Base-by-base conservation (phyloP, 2,888 invertebrate genomes). In the Pyrocoelia pectoralis region DNA sequence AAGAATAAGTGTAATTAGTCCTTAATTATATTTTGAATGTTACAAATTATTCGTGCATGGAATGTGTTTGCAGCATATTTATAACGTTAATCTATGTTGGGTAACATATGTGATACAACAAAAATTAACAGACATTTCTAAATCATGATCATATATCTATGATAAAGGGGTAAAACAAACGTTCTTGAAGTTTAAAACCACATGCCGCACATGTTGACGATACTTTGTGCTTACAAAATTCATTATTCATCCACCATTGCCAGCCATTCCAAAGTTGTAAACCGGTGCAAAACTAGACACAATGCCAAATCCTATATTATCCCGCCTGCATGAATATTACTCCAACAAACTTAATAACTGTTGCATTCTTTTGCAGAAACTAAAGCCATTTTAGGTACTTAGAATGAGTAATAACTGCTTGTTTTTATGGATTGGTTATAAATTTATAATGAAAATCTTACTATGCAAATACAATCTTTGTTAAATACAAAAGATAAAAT, bases 241-340 rank as follows among this genome's bases (percentile, higher is more conserved):
- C 58, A 63, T 63, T 63, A 58, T 58, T 63, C 63, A 58, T 58
- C 55, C 55, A 38, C 56, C 55, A 63, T 51, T 49, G 62, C 53
- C 52, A 53, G 50, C 48, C 48, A 54, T 60, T 60, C 54, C 50
- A 55, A 53, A 59, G 59, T 53, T 53, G 46, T 53, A 60, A 54
- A 60, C 60, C 57, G 38, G 62, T 17, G 19, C 54, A 24, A 57
- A 57, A 40, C 43, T 48, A 52, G 49, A 51, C 17, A 52, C 52
- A 60, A 55, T 41, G 49, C 49, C 48, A 57, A 62, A 57, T 57
- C 56, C 28, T 19, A 28, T 49, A 57, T 57, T 52, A 57, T 62
- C 56, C 53, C 48, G 15, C 40, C 4, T 5, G 12, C 17, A 49
- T 13, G 54, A 48, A 33, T 33, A 33, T 46, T 17, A 46, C 13